Percentiles rank a stretch among this genome's conserved stretches.
Evolutionary conservation across 2,113 vertebrate species (phyloP).

Genomic region (Heteronetta atricapilla): DNA sequence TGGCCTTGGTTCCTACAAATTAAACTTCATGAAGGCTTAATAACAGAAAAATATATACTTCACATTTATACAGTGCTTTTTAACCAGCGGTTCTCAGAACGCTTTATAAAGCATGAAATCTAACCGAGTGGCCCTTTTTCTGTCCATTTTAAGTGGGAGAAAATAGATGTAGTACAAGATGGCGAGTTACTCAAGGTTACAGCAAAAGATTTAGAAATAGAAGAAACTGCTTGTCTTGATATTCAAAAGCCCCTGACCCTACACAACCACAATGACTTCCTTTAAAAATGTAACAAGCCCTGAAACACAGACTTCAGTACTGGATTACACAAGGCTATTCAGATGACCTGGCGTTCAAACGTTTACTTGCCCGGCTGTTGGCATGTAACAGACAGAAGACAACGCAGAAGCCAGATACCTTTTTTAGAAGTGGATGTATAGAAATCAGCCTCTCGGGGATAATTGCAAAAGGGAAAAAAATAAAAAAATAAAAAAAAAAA

Average conservation of each 20-base stretch:
- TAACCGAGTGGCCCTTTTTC: background rate
- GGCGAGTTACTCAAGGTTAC: background rate
- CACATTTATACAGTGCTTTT: background rate
- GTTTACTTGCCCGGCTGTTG: background rate
- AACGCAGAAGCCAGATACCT: background rate
- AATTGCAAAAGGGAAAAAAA: background rate
- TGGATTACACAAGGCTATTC: accelerated
- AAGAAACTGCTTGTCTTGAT: background rate
- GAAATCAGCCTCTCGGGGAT: background rate
- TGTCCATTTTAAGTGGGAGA: background rate
- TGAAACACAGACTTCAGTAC: background rate
- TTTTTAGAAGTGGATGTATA: background rate
- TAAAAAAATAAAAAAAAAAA: no score
- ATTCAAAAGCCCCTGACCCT: background rate
- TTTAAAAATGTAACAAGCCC: background rate
- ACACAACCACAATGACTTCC: background rate
- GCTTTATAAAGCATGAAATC: conserved; percentile 11
- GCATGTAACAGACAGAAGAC: background rate
- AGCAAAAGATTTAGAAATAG: background rate
- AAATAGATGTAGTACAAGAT: background rate
- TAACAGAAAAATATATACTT: background rate
- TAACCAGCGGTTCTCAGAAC: conserved; percentile 2
- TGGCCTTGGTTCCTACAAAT: background rate
- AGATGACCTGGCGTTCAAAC: background rate
- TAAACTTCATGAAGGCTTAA: background rate